These are phyloP conservation scores for Larimichthys polyactis DNA, from an alignment of 2,113 vertebrate species.

Conservation along the genomic window DNA sequence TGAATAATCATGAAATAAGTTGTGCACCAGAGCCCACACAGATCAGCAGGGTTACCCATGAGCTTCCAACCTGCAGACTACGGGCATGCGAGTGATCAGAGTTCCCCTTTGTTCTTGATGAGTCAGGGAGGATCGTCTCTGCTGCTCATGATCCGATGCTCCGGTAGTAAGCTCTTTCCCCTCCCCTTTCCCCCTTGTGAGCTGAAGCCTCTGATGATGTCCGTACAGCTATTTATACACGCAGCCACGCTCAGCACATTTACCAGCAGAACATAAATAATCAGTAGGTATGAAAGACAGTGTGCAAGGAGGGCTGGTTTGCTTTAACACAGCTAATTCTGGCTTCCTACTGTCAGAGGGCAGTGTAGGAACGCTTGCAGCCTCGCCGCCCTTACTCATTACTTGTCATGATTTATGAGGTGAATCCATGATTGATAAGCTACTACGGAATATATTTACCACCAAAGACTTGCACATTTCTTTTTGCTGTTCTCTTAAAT, in stretches of 20 bases:
- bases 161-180: constrained; percentile 55
- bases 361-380: neutral
- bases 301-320: constrained; percentile 33
- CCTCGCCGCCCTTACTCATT: constrained; percentile 4
- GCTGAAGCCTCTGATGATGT: constrained; percentile 68
- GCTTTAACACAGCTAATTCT: constrained; percentile 60
- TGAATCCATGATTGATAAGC: constrained; percentile 8
- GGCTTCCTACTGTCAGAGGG: constrained; percentile 32
- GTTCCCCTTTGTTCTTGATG: constrained; percentile 62
- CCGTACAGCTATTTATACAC: constrained; percentile 78
- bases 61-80: constrained; percentile 26
- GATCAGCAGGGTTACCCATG: constrained; percentile 42
- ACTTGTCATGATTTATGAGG: constrained; percentile 8
- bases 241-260: constrained; percentile 77
- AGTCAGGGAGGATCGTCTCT: constrained; percentile 62
- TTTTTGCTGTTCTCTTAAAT: neutral
- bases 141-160: constrained; percentile 66
- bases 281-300: constrained; percentile 65
- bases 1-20: constrained; percentile 53
- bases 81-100: constrained; percentile 37
- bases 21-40: constrained; percentile 37
- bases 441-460: constrained; percentile 10
- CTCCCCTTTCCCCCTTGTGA: constrained; percentile 44
- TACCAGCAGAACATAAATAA: constrained; percentile 74
- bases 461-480: neutral